A percentile compares a stretch with the other conserved stretches of the same genome.
Evolutionary conservation across 2,113 vertebrate genomes (phyloP).

Genomic region (Agelaius tricolor): DNA sequence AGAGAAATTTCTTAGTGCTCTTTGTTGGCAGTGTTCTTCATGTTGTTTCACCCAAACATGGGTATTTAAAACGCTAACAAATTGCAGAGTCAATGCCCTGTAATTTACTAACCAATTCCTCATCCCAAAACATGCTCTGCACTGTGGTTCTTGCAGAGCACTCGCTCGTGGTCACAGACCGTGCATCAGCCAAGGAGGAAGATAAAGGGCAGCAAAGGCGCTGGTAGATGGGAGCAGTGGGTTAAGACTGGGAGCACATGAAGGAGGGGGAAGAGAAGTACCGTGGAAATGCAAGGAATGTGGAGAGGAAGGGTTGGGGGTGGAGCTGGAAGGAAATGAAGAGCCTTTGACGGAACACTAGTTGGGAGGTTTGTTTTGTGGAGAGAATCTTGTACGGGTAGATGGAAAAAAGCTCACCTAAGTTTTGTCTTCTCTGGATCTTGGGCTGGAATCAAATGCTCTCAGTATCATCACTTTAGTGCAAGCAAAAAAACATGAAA

Average conservation of each 20-base stretch:
- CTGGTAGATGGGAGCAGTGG: not conserved
- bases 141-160: not conserved
- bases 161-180: not conserved
- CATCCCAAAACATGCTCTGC: not conserved
- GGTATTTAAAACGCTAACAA: not conserved
- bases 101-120: not conserved
- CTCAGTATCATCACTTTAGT: not conserved
- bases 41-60: not conserved
- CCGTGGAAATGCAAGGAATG: not conserved
- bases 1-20: not conserved
- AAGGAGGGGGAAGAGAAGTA: not conserved
- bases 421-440: not conserved
- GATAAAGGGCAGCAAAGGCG: not conserved
- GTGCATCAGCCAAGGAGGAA: not conserved
- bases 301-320: not conserved
- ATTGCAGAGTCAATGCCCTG: not conserved
- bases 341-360: not conserved
- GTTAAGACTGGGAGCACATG: not conserved
- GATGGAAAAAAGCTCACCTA: not conserved
- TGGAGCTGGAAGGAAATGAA: not conserved
- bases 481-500: not conserved
- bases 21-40: not conserved
- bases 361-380: not conserved
- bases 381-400: not conserved
- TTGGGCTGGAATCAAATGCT: not conserved